Conservation (phyloP, 2,113 vertebrate species). For the Cyanistes caeruleus region DNA sequence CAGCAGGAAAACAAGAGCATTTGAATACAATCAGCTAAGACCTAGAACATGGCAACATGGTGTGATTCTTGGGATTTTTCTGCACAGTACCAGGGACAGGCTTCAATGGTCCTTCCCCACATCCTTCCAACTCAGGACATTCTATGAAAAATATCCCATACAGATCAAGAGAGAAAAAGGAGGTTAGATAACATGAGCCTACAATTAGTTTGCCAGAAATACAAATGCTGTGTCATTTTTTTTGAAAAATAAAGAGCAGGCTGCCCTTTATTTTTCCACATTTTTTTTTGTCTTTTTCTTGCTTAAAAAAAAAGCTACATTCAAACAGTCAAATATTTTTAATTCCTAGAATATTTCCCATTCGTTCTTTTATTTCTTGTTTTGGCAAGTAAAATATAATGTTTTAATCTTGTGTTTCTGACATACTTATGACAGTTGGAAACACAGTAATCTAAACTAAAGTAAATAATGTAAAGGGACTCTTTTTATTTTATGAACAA, state of each 20-base stretch:
- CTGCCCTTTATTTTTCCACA: not conserved
- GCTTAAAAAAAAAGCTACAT: not conserved
- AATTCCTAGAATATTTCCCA: not conserved
- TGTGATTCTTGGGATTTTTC: not conserved
- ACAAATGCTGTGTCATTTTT: not conserved
- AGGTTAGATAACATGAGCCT: not conserved
- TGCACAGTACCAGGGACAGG: not conserved
- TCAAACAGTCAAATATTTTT: not conserved
- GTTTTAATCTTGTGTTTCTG: constrained; percentile 3
- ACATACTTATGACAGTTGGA: not conserved
- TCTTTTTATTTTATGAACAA: not conserved
- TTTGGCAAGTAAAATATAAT: not conserved
- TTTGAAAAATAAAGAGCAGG: not conserved
- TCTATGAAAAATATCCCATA: not conserved
- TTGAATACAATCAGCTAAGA: not conserved
- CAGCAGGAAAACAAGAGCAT: not conserved
- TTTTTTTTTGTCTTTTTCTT: not conserved
- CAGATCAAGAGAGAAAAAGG: not conserved
- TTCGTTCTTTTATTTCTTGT: not conserved
- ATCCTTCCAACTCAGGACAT: not conserved
- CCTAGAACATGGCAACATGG: not conserved
- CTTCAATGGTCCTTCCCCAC: not conserved
- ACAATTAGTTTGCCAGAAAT: not conserved
- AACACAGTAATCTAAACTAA: not conserved
- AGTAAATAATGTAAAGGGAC: not conserved